Conservation (phyloP, 2,113 vertebrate species). For the Trochalopteron elliotii region DNA sequence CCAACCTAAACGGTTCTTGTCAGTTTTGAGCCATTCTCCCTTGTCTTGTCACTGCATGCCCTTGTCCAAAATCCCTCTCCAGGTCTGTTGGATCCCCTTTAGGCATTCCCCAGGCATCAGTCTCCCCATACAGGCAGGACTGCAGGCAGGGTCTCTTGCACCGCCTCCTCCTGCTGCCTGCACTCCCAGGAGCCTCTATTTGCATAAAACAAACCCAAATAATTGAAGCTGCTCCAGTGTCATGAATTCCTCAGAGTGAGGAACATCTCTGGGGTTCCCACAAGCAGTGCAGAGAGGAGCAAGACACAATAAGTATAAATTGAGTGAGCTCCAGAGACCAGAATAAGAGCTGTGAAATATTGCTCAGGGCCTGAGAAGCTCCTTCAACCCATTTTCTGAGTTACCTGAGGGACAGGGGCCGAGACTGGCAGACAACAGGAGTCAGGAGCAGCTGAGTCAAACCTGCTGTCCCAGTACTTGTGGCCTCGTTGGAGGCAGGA, state of each 20-base stretch:
- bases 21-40: background rate
- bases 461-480: conserved; percentile 23
- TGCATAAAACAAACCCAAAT: background rate
- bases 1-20: background rate
- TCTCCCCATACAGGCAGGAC: background rate
- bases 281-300: background rate
- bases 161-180: background rate
- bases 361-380: background rate
- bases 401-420: background rate
- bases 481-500: conserved; percentile 35
- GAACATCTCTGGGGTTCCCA: background rate
- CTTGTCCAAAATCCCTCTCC: background rate
- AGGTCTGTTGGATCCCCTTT: background rate
- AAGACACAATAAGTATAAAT: conserved; percentile 11
- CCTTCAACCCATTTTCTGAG: conserved; percentile 38
- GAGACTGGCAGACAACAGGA: background rate
- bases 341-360: conserved; percentile 27
- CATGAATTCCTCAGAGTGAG: background rate
- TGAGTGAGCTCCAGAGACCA: background rate
- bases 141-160: background rate
- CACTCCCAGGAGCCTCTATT: background rate
- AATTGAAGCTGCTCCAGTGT: background rate
- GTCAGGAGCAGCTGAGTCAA: background rate
- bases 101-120: background rate
- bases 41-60: background rate